Conservation (phyloP, 2,113 vertebrate species). For the Archilochus colubris region DNA sequence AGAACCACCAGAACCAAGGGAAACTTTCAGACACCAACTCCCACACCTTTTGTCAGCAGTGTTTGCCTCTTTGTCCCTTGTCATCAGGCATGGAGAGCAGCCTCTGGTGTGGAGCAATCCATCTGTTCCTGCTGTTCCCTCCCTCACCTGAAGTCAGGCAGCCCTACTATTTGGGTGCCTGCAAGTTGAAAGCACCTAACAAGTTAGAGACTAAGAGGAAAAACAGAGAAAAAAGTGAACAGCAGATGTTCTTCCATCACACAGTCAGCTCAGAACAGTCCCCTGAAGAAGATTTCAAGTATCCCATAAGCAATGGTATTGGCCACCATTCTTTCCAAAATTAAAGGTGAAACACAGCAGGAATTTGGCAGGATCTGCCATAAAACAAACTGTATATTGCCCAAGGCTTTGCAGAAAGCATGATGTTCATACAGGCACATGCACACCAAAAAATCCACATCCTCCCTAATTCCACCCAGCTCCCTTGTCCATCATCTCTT, state of each 20-base stretch:
- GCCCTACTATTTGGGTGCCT: background rate
- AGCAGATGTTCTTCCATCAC: background rate
- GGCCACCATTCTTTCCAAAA: background rate
- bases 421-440: fast-evolving
- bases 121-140: background rate
- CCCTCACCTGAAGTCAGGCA: background rate
- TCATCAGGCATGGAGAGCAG: background rate
- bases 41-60: background rate
- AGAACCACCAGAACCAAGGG: background rate
- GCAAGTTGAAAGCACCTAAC: background rate
- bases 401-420: background rate
- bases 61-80: background rate
- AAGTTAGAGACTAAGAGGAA: background rate
- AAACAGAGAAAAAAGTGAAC: background rate
- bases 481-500: background rate
- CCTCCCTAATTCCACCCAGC: background rate
- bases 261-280: background rate
- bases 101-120: background rate
- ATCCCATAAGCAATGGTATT: background rate
- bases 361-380: background rate
- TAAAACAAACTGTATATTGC: background rate
- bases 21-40: background rate
- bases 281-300: background rate
- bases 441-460: background rate
- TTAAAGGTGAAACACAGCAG: background rate